These are phyloP conservation scores for Cyrtodaria siliqua DNA, from an alignment of 2,888 invertebrate genomes.

Conservation along the genomic window DNA sequence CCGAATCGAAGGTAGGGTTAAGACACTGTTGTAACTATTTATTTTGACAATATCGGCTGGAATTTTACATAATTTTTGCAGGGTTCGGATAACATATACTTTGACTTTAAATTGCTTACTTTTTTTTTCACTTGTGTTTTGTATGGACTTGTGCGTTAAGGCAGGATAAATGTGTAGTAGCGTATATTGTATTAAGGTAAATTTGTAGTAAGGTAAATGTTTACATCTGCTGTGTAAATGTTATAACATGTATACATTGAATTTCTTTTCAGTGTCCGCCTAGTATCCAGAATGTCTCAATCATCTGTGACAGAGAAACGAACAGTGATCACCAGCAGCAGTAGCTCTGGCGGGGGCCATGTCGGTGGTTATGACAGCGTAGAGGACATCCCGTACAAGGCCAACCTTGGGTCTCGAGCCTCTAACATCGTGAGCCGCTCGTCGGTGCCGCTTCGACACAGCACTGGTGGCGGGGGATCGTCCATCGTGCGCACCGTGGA, in stretches of 20 bases:
- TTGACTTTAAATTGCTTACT: too few relatives aligned
- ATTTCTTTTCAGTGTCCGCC: conserved; percentile 20
- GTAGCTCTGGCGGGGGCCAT: conserved; percentile 44
- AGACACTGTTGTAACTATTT: too few relatives aligned
- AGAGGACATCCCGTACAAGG: conserved; percentile 70
- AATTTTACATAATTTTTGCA: too few relatives aligned
- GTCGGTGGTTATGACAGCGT: conserved; percentile 62
- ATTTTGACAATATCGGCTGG: too few relatives aligned
- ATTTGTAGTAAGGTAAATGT: neutral
- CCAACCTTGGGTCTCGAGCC: conserved; percentile 70
- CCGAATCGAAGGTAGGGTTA: conserved; percentile 35
- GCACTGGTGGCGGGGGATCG: conserved; percentile 61
- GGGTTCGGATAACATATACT: too few relatives aligned
- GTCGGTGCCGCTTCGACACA: conserved; percentile 56
- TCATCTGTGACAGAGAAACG: conserved; percentile 78
- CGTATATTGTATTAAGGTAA: too few relatives aligned
- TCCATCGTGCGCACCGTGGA: conserved; percentile 71
- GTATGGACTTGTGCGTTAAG: too few relatives aligned
- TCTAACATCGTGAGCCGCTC: conserved; percentile 68
- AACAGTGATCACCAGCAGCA: conserved; percentile 75
- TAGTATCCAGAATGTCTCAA: conserved; percentile 62
- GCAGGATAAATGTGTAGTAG: too few relatives aligned
- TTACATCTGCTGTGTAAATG: neutral
- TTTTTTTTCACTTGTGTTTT: too few relatives aligned
- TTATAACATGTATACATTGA: neutral